phyloP scores from a whole-genome alignment of 2,888 invertebrate genomes.

The Coleophora deauratella region DNA sequence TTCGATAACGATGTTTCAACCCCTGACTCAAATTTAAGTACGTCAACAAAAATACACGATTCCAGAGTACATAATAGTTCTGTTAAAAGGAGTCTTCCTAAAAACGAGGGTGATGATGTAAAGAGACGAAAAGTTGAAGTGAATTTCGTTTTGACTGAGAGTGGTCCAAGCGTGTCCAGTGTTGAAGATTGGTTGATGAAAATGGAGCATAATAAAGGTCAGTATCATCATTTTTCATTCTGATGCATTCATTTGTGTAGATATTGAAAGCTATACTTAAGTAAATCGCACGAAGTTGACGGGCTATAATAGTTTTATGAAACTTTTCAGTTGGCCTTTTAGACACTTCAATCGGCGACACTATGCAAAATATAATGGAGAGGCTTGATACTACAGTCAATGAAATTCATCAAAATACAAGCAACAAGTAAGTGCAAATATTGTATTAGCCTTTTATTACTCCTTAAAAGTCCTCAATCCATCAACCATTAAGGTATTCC shows the following conservation, averaged over 20 bases:
- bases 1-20: conserved; percentile 1
- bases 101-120: background rate
- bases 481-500: no score
- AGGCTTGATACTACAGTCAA: conserved; percentile 43
- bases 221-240: no score
- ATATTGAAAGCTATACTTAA: no score
- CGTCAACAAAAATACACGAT: conserved; percentile 8
- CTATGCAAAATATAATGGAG: conserved; percentile 35
- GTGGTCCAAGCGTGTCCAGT: conserved; percentile 27
- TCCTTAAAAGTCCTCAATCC: no score
- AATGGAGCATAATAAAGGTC: no score
- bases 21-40: conserved; percentile 9
- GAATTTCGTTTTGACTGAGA: conserved; percentile 13
- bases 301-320: background rate
- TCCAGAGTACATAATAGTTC: conserved; percentile 9
- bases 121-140: conserved; percentile 23
- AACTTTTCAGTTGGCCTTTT: conserved; percentile 24
- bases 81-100: background rate
- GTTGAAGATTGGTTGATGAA: conserved; percentile 42
- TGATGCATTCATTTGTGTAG: no score
- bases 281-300: no score
- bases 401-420: conserved; percentile 41
- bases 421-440: conserved; percentile 32
- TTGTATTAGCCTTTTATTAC: no score
- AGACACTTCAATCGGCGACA: conserved; percentile 22